A percentile compares a stretch with the other conserved stretches of the same genome.
phyloP scores from a whole-genome alignment of 2,797 vertebrate species.

The Megaceryle alcyon region DNA sequence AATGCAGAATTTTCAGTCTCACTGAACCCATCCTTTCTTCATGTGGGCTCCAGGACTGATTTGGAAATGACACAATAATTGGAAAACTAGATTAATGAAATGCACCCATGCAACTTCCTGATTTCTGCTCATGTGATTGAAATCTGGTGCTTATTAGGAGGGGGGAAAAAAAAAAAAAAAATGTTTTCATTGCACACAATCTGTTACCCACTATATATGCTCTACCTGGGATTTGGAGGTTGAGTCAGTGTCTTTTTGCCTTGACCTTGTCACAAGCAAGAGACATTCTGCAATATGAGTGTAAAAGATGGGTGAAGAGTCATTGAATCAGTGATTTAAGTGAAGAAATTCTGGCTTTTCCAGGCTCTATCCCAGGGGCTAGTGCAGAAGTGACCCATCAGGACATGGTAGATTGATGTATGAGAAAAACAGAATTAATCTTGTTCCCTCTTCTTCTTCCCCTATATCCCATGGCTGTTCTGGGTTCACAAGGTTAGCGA shows the following conservation, averaged over 20 bases:
- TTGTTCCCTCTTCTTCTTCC: not conserved
- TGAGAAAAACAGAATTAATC: not conserved
- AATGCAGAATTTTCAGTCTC: constrained; percentile 32
- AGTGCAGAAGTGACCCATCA: not conserved
- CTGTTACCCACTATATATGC: not conserved
- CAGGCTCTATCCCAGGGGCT: not conserved
- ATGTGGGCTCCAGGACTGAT: not conserved
- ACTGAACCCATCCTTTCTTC: not conserved
- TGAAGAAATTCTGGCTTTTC: not conserved
- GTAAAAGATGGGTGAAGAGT: not conserved
- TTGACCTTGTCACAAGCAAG: not conserved
- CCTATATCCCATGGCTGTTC: not conserved
- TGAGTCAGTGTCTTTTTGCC: not conserved
- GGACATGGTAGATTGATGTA: not conserved
- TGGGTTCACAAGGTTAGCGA: not conserved
- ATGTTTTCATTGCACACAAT: not conserved
- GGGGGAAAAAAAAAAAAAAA: not conserved
- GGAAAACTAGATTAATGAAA: constrained; percentile 38
- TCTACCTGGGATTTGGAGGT: not conserved
- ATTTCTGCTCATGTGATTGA: constrained; percentile 15
- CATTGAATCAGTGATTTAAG: not conserved
- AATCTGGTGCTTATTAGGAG: not conserved
- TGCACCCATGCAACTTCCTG: not conserved
- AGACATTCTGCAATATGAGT: not conserved
- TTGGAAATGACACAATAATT: constrained; percentile 32